Percentiles rank a stretch among this genome's conserved stretches.
Evolutionary conservation across 1,140 invertebrate genomes (phyloP).

Genomic region (Eumaeus atala): DNA sequence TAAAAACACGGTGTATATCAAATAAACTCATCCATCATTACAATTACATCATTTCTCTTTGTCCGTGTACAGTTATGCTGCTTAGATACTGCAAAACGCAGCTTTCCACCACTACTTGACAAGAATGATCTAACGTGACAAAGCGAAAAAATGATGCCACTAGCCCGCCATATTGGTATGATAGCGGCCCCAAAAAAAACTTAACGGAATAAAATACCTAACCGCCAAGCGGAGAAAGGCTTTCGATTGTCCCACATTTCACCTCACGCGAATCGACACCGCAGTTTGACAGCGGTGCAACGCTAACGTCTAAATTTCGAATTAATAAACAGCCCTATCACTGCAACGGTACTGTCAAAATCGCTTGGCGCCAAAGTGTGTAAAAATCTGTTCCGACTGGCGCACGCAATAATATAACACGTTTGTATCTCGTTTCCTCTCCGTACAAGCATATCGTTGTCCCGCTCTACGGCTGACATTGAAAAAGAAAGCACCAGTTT

Average conservation of each 20-base stretch:
- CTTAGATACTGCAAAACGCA: slow-evolving; percentile 57
- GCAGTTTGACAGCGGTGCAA: slow-evolving; percentile 44
- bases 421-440: slow-evolving; percentile 40
- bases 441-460: slow-evolving; percentile 28
- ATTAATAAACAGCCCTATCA: slow-evolving; percentile 48
- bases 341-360: slow-evolving; percentile 43
- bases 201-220: slow-evolving; percentile 74
- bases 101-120: slow-evolving; percentile 68
- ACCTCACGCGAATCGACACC: slow-evolving; percentile 57
- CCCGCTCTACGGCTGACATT: slow-evolving; percentile 52
- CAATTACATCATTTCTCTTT: slow-evolving; percentile 63
- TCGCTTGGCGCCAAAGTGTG: slow-evolving; percentile 36
- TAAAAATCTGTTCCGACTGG: slow-evolving; percentile 16
- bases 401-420: slow-evolving; percentile 52
- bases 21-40: slow-evolving; percentile 29
- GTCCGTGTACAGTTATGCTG: slow-evolving; percentile 62
- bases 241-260: slow-evolving; percentile 73
- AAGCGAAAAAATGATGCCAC: slow-evolving; percentile 71
- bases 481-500: slow-evolving; percentile 71
- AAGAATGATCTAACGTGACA: slow-evolving; percentile 74
- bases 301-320: slow-evolving; percentile 36
- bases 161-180: slow-evolving; percentile 64
- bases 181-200: slow-evolving; percentile 71
- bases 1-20: slow-evolving; percentile 11
- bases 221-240: slow-evolving; percentile 68